A percentile compares a stretch with the other conserved stretches of the same genome.
Conservation (phyloP, 2,888 invertebrate genomes). For the Tetranychus piercei region DNA sequence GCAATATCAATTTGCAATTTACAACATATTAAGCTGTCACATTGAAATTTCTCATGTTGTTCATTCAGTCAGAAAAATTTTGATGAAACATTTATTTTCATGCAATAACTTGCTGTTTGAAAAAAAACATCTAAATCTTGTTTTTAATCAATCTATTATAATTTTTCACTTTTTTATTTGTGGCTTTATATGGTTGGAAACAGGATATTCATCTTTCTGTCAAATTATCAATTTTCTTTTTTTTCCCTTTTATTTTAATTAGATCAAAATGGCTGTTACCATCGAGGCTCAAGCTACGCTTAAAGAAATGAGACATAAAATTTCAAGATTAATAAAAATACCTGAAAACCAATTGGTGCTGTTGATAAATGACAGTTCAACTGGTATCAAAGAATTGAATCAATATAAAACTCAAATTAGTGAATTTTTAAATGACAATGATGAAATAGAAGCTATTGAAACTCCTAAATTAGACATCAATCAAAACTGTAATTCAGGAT, state of each 20-base stretch:
- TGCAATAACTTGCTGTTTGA: too few relatives aligned
- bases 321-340: constrained; percentile 43
- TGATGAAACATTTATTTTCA: too few relatives aligned
- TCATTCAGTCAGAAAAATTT: too few relatives aligned
- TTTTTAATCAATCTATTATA: too few relatives aligned
- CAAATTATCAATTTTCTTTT: neutral
- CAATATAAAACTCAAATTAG: constrained; percentile 16
- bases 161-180: neutral
- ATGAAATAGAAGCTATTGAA: constrained; percentile 32
- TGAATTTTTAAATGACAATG: constrained; percentile 30
- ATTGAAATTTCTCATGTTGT: too few relatives aligned
- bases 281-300: constrained; percentile 53
- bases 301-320: constrained; percentile 51
- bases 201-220: neutral
- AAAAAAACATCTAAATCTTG: too few relatives aligned
- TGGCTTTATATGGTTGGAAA: neutral
- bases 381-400: constrained; percentile 18
- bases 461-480: constrained; percentile 24
- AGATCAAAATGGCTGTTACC: constrained; percentile 54
- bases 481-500: neutral
- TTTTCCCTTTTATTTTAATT: constrained; percentile 25
- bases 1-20: too few relatives aligned
- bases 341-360: constrained; percentile 44
- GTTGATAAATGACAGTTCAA: constrained; percentile 11
- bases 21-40: too few relatives aligned